A percentile compares a stretch with the other conserved stretches of the same genome.
phyloP scores from a whole-genome alignment of 2,797 vertebrate genomes.

The Lacerta bilineata region DNA sequence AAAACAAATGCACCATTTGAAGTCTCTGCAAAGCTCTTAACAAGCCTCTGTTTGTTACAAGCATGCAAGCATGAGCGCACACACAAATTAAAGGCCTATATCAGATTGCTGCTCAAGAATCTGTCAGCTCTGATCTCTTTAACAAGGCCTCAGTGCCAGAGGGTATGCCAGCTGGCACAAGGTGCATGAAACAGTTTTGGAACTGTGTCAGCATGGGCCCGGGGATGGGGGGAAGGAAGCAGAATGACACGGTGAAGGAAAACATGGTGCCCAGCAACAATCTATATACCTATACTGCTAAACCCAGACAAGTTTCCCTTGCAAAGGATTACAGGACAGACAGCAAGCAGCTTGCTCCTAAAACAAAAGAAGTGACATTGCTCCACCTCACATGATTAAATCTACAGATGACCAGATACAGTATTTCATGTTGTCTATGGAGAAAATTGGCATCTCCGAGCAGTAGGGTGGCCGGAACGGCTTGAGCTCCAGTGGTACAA shows the following conservation, averaged over 20 bases:
- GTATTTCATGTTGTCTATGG: not conserved
- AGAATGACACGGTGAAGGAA: constrained; percentile 32
- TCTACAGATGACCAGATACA: constrained; percentile 13
- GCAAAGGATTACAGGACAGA: not conserved
- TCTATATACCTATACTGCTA: not conserved
- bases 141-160: constrained; percentile 73
- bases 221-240: constrained; percentile 45
- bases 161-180: constrained; percentile 71
- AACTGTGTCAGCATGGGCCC: constrained; percentile 55
- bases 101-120: constrained; percentile 76
- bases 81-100: constrained; percentile 53
- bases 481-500: accelerated
- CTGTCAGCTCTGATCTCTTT: constrained; percentile 73
- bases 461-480: not conserved
- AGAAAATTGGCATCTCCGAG: not conserved
- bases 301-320: not conserved
- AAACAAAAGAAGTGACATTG: constrained; percentile 39
- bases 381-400: constrained; percentile 25
- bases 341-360: constrained; percentile 26
- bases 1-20: constrained; percentile 75
- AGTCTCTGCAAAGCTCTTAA: constrained; percentile 64
- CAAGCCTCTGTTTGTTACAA: constrained; percentile 75
- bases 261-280: constrained; percentile 42
- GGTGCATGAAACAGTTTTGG: constrained; percentile 51
- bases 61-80: constrained; percentile 59